Conservation (phyloP, 2,113 vertebrate species). For the Camelus bactrianus region DNA sequence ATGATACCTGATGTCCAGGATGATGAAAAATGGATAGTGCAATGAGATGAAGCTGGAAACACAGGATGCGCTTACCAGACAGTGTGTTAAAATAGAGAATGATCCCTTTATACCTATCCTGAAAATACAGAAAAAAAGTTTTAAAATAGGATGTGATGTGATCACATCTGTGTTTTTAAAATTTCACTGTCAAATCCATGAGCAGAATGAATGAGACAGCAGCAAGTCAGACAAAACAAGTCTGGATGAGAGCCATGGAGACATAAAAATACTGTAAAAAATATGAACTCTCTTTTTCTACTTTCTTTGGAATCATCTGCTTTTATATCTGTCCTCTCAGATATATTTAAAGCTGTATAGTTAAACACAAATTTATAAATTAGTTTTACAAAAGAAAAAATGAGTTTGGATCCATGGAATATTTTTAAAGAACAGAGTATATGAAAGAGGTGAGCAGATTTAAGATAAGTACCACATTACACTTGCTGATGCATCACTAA, state of each 20-base stretch:
- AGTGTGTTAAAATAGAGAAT: not conserved
- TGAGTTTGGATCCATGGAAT: not conserved
- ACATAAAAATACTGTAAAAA: not conserved
- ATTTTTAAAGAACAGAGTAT: not conserved
- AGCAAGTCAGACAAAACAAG: not conserved
- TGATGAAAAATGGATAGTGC: not conserved
- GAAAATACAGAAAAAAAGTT: not conserved
- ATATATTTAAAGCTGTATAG: not conserved
- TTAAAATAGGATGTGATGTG: not conserved
- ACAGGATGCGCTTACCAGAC: not conserved
- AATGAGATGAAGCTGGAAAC: not conserved
- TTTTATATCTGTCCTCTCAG: not conserved
- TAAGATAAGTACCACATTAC: not conserved
- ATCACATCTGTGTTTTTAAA: not conserved
- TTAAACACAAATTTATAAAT: not conserved
- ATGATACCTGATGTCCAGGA: not conserved
- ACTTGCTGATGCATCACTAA: not conserved
- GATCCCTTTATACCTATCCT: not conserved
- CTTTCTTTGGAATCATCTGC: not conserved
- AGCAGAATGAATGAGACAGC: not conserved
- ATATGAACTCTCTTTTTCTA: not conserved
- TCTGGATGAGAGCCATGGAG: rapidly evolving
- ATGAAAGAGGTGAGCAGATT: not conserved
- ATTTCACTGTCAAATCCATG: not conserved
- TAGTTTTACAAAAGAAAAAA: not conserved